Evolutionary conservation across 1,140 invertebrate species (phyloP), one percentile per base, ranked within the genome.

Genomic region (Danaus melanippus): DNA sequence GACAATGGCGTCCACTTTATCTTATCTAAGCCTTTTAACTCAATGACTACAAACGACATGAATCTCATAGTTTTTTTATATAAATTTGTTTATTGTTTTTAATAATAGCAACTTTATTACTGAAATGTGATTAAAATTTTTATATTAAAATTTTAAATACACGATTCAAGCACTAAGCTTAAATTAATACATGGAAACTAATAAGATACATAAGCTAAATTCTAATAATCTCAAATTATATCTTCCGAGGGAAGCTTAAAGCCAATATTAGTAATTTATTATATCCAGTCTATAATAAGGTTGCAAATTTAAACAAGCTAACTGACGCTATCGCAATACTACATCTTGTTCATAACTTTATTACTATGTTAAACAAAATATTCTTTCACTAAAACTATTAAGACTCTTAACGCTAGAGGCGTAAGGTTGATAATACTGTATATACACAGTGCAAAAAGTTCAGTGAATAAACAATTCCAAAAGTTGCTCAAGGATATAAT

Each of bases 401-500:
- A 32, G 21, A 32, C 21, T 32, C 21, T 32, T 32, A 32, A 32
- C 21, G 4, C 21, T 32, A 32, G 7, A 5, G 21, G 0, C 21
- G 21, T 32, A 32, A 32, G 21, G 21, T 32, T 7, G 21, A 32
- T 32, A 32, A 32, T 32, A 32, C 21, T 32, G 21, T 32, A 32
- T 32, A 32, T 32, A 32, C 21, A 3, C 21, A 32, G 21, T 32
- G 21, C 21, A 32, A 32, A 32, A 32, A 32, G 21, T 32, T 32
- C 6, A 32, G 2, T 4, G 6, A 32, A 32, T 32, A 32, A 32
- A 32, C 21, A 32, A 32, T 32, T 32, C 42, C 41, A 51, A 51
- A 58, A 67, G 56, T 66, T 62, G 50, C 58, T 59, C 62, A 64
- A 67, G 62, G 55, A 67, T 67, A 64, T 64, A 64, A 67, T 64